A percentile compares a stretch with the other conserved stretches of the same genome.
Conservation (phyloP, 2,797 vertebrate genomes). For the Hyperoplus immaculatus region DNA sequence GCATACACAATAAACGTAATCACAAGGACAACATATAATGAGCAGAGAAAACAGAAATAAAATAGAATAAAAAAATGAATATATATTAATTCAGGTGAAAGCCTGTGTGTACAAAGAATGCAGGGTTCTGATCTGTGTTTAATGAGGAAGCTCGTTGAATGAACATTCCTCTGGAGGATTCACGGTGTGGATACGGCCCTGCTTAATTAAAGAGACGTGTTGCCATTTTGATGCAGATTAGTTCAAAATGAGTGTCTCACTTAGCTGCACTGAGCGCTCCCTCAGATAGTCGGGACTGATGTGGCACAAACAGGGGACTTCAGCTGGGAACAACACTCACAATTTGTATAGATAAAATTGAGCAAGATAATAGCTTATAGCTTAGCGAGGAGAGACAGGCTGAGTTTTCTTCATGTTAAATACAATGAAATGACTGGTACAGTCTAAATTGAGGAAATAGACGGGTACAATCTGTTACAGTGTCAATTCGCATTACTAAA, state of each 20-base stretch:
- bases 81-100: neutral
- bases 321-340: neutral
- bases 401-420: neutral
- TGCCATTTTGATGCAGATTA: constrained; percentile 72
- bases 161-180: constrained; percentile 66
- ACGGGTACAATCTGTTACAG: neutral
- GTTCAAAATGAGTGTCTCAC: constrained; percentile 69
- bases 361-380: neutral
- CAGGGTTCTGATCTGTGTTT: constrained; percentile 66
- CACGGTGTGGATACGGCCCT: constrained; percentile 60
- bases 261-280: constrained; percentile 24
- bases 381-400: neutral
- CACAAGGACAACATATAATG: too few relatives aligned
- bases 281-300: constrained; percentile 17
- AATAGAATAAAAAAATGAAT: too few relatives aligned
- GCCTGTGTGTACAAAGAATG: constrained; percentile 27
- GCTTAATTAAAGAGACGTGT: constrained; percentile 80
- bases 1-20: too few relatives aligned
- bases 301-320: constrained; percentile 32
- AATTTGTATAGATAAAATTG: neutral
- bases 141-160: constrained; percentile 75
- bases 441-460: neutral
- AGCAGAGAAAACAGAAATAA: too few relatives aligned
- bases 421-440: neutral
- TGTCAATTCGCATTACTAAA: neutral